Evolutionary conservation across 2,797 vertebrate species (phyloP), one percentile per base, ranked within the genome.

Genomic region (Melopsittacus undulatus): DNA sequence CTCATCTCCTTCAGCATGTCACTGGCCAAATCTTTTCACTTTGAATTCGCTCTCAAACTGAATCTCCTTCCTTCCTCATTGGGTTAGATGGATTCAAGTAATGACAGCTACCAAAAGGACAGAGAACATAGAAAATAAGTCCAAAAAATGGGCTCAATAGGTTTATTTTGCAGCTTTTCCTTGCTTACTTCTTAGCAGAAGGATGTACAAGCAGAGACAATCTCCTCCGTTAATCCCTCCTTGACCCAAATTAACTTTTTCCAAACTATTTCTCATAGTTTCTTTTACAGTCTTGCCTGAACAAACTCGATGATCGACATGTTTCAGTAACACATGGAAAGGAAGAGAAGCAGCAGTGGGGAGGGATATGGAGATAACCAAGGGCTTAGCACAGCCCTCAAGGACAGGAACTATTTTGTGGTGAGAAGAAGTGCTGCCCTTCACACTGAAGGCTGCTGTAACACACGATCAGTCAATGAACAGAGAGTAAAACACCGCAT

Each of bases 211-310:
- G 72, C 15, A 76, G 63, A 73, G 93, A 87, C 77, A 45, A 68
- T 87, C 89, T 92, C 75, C 90, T 79, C 81, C 23, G 67, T 63
- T 92, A 93, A 96, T 91, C 86, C 78, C 68, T 74, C 52, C 70
- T 75, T 64, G 81, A 92, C 90, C 89, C 84, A 77, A 90, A 93
- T 92, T 61, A 89, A 89, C 87, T 91, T 89, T 87, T 85, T 5
- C 56, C 72, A 74, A 94, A 94, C 72, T 87, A 54, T 77, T 93
- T 91, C 78, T 89, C 63, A 68, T 34, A 19, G 40, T 85, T 66
- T 89, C n/a, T 48, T 70, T 62, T 56, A 75, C 67, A 87, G 3
- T 32, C 46, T 40, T 62, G 81, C 32, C 84, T 70, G 91, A 77
- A 79, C 14, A 56, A 79, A 57, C 38, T 19, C 13, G 1, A 52